These are phyloP conservation scores for Salpingus planirostris DNA, from an alignment of 2,888 invertebrate genomes.

Conservation along the genomic window DNA sequence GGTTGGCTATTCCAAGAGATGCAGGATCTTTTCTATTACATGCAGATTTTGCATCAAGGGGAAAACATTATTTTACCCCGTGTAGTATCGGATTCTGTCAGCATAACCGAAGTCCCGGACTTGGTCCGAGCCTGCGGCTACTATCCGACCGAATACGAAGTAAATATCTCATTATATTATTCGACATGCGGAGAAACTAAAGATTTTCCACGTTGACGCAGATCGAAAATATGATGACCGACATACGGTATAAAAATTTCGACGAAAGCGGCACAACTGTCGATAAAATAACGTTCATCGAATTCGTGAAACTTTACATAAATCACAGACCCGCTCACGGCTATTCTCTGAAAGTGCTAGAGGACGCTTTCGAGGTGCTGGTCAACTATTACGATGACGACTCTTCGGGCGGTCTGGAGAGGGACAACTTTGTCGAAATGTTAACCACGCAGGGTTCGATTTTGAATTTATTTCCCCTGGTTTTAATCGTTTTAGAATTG, in stretches of 20 bases:
- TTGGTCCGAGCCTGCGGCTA: constrained; percentile 66
- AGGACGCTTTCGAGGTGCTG: constrained; percentile 43
- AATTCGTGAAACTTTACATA: constrained; percentile 55
- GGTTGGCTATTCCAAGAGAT: constrained; percentile 66
- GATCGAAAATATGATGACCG: constrained; percentile 52
- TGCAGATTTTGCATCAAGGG: constrained; percentile 64
- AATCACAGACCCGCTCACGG: constrained; percentile 58
- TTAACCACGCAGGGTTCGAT: too few relatives aligned
- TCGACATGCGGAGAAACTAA: too few relatives aligned
- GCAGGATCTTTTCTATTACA: constrained; percentile 66
- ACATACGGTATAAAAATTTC: constrained; percentile 48
- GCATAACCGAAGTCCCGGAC: constrained; percentile 59
- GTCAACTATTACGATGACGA: constrained; percentile 16
- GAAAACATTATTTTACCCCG: constrained; percentile 56
- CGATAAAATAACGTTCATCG: constrained; percentile 55
- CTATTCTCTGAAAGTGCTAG: constrained; percentile 41
- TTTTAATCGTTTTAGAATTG: too few relatives aligned
- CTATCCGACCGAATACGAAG: constrained; percentile 68
- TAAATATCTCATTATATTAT: too few relatives aligned
- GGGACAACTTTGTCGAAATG: constrained; percentile 22
- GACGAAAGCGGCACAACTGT: constrained; percentile 38
- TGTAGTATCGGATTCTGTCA: constrained; percentile 51
- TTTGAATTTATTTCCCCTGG: too few relatives aligned
- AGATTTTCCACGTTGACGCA: too few relatives aligned
- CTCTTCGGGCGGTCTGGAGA: constrained; percentile 14